Percentiles rank a stretch among this genome's conserved stretches.
Evolutionary conservation across 2,797 vertebrate genomes (phyloP).

Genomic region (Aulostomus chinensis): DNA sequence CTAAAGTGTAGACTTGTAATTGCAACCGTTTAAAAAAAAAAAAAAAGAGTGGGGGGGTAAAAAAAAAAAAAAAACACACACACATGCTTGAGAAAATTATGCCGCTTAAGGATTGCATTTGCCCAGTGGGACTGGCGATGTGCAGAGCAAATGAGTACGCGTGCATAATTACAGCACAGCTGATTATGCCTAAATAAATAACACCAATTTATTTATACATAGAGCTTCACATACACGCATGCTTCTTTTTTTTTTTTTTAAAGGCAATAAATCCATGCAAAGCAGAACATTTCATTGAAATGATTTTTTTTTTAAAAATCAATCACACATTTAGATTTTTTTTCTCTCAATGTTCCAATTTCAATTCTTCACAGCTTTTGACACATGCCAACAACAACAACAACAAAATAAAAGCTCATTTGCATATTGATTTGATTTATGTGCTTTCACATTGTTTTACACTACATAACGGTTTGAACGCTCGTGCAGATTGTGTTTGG

Average conservation of each 20-base stretch:
- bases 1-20: conserved; percentile 77
- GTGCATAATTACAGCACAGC: conserved; percentile 74
- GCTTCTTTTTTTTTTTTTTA: conserved; percentile 6
- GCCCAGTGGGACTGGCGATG: conserved; percentile 68
- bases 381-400: conserved; percentile 72
- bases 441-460: conserved; percentile 39
- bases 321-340: conserved; percentile 17
- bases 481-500: conserved; percentile 36
- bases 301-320: no score
- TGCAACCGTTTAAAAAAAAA: conserved; percentile 67
- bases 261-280: conserved; percentile 40
- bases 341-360: no score
- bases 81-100: conserved; percentile 65
- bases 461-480: conserved; percentile 34
- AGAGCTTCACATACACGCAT: conserved; percentile 1
- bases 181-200: conserved; percentile 73
- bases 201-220: conserved; percentile 73
- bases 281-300: no score
- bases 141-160: conserved; percentile 71
- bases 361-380: conserved; percentile 49
- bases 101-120: conserved; percentile 64
- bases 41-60: conserved; percentile 26
- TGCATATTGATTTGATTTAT: conserved; percentile 63
- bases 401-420: conserved; percentile 48
- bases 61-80: no score